A percentile compares a stretch with the other conserved stretches of the same genome.
phyloP scores from a whole-genome alignment of 1,140 invertebrate species.

The Drosophila sp. region DNA sequence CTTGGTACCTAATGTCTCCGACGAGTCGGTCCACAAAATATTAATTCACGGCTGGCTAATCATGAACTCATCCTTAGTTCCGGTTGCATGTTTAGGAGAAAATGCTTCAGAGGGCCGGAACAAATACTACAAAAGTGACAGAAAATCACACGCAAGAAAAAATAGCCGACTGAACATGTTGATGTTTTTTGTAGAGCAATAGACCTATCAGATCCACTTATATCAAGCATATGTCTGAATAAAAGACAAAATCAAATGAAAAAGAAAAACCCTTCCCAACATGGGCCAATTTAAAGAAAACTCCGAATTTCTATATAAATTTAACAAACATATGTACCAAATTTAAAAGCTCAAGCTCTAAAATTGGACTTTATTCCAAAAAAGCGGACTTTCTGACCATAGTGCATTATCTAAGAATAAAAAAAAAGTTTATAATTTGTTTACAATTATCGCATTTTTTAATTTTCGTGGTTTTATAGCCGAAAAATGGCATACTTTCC shows the following conservation, averaged over 20 bases:
- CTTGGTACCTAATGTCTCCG: constrained; percentile 19
- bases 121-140: constrained; percentile 3
- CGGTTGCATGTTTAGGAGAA: constrained; percentile 18
- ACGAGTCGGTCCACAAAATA: constrained; percentile 18
- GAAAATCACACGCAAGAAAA: no score
- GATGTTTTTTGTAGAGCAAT: not conserved
- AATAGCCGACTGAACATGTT: no score
- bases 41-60: constrained; percentile 22
- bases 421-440: no score
- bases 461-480: no score
- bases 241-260: not conserved
- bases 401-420: no score
- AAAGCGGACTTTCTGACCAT: no score
- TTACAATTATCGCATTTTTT: no score
- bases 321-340: no score
- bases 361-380: no score
- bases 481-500: no score
- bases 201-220: no score
- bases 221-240: not conserved
- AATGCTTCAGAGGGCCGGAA: constrained; percentile 20
- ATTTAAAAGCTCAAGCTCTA: no score
- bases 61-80: constrained; percentile 11
- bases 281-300: not conserved
- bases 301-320: not conserved
- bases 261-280: not conserved